Base-by-base conservation (phyloP, 2,113 vertebrate genomes). In the Colius striatus region DNA sequence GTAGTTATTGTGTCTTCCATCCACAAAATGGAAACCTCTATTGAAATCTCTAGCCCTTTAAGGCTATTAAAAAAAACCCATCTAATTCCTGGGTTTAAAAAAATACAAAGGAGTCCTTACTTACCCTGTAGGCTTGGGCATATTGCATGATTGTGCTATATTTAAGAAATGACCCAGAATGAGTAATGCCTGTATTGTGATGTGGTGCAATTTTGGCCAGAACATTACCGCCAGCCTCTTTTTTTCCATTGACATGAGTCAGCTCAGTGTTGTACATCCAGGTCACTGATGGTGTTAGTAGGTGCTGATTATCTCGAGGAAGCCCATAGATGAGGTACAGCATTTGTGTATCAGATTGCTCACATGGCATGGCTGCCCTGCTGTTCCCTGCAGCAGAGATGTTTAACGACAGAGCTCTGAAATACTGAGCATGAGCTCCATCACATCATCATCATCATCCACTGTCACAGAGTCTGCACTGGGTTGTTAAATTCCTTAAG, bases 401-500 rank as follows among this genome's bases (percentile, higher is more conserved):
- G 23, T 20, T 57, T 92, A 15, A n/a, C 6, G 77, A 48, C 66
- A 83, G 61, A 82, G 79, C 85, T 73, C 90, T 50, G 92, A 18
- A 14, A 54, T 57, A 36, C 26, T 16, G 48, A 75, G 65, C 10
- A 3, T 34, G 75, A 89, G 72, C 94, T 58, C 65, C 75, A 36
- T 87, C 95, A 84, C 92, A 93, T 84, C 96, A 83, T 68, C 95
- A 83, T 68, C 95, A 41, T 41, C 91, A 58, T 6, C 77, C 87
- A 6, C 72, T 29, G 87, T 88, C 94, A 78, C 66, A 4, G 57
- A 87, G 77, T 16, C 92, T 91, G 89, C 87, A 58, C 77, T 8
- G 50, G 74, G 61, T 5, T 94, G 79, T 86, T 94, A 90, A 94
- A 96, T 91, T 96, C 91, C 95, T 80, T 50, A 61, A 96, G 96